phyloP scores from a whole-genome alignment of 1,140 invertebrate species.

The Leptestheria dahalacensis region DNA sequence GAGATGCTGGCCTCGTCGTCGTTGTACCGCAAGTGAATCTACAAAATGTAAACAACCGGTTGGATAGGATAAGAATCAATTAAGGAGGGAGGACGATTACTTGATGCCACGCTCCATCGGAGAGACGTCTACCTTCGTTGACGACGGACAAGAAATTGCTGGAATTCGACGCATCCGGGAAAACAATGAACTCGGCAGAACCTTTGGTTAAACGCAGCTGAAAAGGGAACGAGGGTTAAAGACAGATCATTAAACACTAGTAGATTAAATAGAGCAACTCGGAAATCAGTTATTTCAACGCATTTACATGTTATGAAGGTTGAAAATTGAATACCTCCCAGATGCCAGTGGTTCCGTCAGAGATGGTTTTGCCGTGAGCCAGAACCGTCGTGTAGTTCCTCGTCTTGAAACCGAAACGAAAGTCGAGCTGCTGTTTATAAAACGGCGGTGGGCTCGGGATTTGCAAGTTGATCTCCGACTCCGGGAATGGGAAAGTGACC shows the following conservation, averaged over 20 bases:
- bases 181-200: conserved; percentile 21
- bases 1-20: conserved; percentile 52
- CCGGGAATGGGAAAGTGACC: conserved; percentile 78
- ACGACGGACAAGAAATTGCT: conserved; percentile 5
- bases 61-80: too few species aligned
- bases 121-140: conserved; percentile 44
- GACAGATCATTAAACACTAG: neutral
- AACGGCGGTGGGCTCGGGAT: conserved; percentile 32
- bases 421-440: conserved; percentile 45
- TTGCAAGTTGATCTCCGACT: conserved; percentile 47
- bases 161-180: conserved; percentile 22
- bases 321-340: conserved; percentile 53
- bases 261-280: neutral
- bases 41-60: conserved; percentile 13
- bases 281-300: too few species aligned
- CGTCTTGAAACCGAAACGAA: conserved; percentile 79
- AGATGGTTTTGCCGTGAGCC: conserved; percentile 54
- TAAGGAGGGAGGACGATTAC: too few species aligned
- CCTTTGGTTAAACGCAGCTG: conserved; percentile 18
- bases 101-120: conserved; percentile 43
- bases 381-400: conserved; percentile 64
- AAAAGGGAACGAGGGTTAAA: neutral
- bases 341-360: conserved; percentile 46
- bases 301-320: too few species aligned
- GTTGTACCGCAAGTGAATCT: conserved; percentile 55